These are phyloP conservation scores for Drosophila heteroneura DNA, from an alignment of 2,888 invertebrate genomes.

Conservation along the genomic window DNA sequence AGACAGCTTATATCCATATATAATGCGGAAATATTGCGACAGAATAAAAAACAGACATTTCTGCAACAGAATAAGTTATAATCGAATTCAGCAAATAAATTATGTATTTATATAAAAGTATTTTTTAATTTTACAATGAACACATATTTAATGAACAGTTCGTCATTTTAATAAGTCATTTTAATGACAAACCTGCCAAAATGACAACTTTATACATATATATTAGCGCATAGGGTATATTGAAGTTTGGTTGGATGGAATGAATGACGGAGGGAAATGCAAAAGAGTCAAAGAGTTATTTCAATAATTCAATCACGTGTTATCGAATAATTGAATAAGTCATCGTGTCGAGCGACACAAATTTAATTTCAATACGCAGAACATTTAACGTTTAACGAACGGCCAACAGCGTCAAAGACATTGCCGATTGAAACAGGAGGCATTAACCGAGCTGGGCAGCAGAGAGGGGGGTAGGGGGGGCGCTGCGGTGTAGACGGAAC, in stretches of 20 bases:
- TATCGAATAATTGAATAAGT: slow-evolving; percentile 80
- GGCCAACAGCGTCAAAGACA: slow-evolving; percentile 61
- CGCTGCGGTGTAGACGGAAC: slow-evolving; percentile 25
- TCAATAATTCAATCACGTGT: slow-evolving; percentile 81
- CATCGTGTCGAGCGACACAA: slow-evolving; percentile 79
- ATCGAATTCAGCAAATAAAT: neutral
- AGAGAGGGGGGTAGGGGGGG: neutral
- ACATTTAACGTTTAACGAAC: slow-evolving; percentile 64
- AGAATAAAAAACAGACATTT: neutral
- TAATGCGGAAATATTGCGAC: neutral
- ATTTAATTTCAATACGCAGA: slow-evolving; percentile 79
- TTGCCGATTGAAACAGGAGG: slow-evolving; percentile 58
- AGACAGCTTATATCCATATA: neutral
- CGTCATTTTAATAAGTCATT: too few species aligned
- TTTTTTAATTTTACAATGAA: neutral
- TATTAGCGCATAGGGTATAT: neutral
- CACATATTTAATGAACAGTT: neutral
- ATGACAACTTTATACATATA: neutral
- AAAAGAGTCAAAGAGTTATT: slow-evolving; percentile 39
- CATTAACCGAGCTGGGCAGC: slow-evolving; percentile 6
- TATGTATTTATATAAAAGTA: neutral
- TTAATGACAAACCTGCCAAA: neutral
- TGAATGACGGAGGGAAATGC: neutral
- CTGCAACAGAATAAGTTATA: too few species aligned
- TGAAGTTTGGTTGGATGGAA: neutral